Evolutionary conservation across 2,113 vertebrate genomes (phyloP).

Genomic region (Callithrix jacchus): DNA sequence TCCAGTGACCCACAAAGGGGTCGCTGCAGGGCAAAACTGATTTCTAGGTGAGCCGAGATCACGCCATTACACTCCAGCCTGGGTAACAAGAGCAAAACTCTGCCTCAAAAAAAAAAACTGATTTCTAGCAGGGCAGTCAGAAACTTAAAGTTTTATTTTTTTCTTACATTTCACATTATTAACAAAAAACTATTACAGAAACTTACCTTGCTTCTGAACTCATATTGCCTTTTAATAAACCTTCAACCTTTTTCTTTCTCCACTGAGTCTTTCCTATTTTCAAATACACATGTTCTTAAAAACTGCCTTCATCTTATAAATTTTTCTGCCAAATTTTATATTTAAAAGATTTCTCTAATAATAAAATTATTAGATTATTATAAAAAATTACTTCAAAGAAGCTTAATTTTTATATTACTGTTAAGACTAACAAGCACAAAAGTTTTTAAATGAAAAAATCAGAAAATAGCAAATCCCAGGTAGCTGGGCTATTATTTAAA

Average conservation of each 20-base stretch:
- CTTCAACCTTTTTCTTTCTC: background rate
- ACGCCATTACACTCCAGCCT: too few relatives aligned
- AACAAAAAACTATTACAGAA: background rate
- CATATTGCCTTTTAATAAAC: background rate
- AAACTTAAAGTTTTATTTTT: background rate
- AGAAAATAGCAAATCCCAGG: background rate
- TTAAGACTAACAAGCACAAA: background rate
- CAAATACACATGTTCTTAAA: background rate
- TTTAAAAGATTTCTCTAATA: background rate
- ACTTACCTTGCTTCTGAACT: background rate
- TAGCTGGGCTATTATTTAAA: conserved; percentile 6
- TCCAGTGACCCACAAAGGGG: conserved; percentile 63
- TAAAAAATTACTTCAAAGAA: background rate
- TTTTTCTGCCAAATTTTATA: background rate
- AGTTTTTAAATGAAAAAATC: background rate
- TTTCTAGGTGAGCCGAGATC: conserved; percentile 30
- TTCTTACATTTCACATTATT: background rate
- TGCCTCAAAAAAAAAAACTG: background rate
- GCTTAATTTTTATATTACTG: background rate
- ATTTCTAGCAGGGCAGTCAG: conserved; percentile 68
- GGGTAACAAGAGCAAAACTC: too few relatives aligned
- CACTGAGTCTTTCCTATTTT: background rate
- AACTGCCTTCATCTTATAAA: background rate
- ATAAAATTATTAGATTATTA: background rate
- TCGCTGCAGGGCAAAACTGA: conserved; percentile 41